Evolutionary conservation across 2,113 vertebrate genomes (phyloP), one percentile per base, ranked within the genome.

Genomic region (Tursiops truncatus): DNA sequence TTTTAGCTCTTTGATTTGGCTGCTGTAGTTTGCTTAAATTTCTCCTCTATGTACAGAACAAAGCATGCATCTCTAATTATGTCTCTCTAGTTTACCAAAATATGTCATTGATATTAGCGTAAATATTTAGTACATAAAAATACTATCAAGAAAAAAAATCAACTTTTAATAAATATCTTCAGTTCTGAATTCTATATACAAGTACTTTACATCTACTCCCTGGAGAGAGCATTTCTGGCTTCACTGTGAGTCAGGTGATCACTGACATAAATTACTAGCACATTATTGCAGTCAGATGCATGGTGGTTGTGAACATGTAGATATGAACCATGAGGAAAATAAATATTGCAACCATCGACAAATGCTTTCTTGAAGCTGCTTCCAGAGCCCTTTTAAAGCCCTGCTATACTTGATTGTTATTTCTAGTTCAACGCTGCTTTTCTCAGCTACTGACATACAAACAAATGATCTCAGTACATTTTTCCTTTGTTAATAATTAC

Each of bases 161-260:
- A 97, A 98, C 96, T 98, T 98, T 99, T 98, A 99, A 99, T 99
- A 99, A 99, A 99, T 99, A 99, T 98, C 98, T 99, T 98, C 97
- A 98, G 98, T 98, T 99, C 98, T 99, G 98, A 97, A 98, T 99
- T 98, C 98, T 99, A 99, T 99, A 98, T 99, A 99, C 99, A 99
- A 98, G 98, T 98, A 98, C 98, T 99, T 98, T 99, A 99, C 99
- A 99, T 98, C 93, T 97, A 98, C 97, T 98, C 98, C 98, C 98
- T 96, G 97, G 98, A 98, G 98, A 98, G 98, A 98, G 98, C 89
- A 98, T 97, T 98, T 98, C 96, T 67, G 97, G 98, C 96, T 97
- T 98, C 96, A 95, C 96, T 97, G 96, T 98, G 97, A 96, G 96
- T 94, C 68, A 97, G 97, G 91, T 97, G 98, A 98, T 97, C 97